Conservation (phyloP, 2,113 vertebrate species). For the Solea solea region DNA sequence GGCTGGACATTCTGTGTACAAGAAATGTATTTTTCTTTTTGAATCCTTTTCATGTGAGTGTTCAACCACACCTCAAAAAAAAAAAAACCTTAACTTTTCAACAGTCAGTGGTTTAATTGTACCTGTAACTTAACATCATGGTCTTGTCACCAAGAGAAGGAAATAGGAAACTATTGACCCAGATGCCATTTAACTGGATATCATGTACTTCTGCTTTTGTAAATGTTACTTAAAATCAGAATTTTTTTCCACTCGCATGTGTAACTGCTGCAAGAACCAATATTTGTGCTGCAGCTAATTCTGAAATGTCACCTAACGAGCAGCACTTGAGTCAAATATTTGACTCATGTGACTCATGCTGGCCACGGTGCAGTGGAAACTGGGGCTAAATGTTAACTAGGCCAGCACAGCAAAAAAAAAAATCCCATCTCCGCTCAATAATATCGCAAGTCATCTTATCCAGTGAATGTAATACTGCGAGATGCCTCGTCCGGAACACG, state of each 20-base stretch:
- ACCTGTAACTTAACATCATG: neutral
- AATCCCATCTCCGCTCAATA: constrained; percentile 6
- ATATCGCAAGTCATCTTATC: constrained; percentile 11
- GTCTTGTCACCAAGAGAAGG: neutral
- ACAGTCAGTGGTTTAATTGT: no score
- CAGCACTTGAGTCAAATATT: neutral
- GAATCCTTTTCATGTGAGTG: constrained; percentile 30
- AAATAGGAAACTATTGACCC: neutral
- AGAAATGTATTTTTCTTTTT: constrained; percentile 60
- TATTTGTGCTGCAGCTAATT: neutral
- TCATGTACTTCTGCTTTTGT: constrained; percentile 11
- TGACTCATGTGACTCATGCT: neutral
- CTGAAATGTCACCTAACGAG: neutral
- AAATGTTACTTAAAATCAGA: constrained; percentile 11
- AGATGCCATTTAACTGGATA: neutral
- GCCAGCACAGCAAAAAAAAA: neutral
- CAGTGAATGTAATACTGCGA: constrained; percentile 19
- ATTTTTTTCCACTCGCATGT: neutral
- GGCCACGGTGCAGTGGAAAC: constrained; percentile 6
- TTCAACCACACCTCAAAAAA: no score
- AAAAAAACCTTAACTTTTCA: no score
- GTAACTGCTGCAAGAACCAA: no score
- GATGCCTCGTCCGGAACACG: constrained; percentile 45
- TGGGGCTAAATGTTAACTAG: constrained; percentile 3
- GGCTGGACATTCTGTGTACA: constrained; percentile 71